Evolutionary conservation across 2,888 invertebrate genomes (phyloP).

Genomic region (Sinelater perroti): DNA sequence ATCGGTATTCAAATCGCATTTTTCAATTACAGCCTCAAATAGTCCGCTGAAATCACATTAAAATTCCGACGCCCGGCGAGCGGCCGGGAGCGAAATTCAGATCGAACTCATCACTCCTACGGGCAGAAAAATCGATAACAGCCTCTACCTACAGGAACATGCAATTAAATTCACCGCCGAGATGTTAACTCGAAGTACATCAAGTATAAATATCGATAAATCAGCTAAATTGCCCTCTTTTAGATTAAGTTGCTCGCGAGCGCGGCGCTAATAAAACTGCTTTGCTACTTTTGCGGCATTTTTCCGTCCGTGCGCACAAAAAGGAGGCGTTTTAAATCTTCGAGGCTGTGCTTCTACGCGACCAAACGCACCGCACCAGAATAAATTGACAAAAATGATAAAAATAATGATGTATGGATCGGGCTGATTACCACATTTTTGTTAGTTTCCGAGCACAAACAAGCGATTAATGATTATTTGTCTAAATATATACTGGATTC

Average conservation of each 20-base stretch:
- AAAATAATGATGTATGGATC: conserved; percentile 11
- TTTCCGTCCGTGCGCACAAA: too few relatives aligned
- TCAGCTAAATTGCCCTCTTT: conserved; percentile 2
- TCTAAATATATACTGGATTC: not conserved
- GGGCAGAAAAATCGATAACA: too few relatives aligned
- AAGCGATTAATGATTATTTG: conserved; percentile 5
- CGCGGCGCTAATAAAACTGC: not conserved
- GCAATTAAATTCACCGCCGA: conserved; percentile 1
- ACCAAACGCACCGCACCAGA: too few relatives aligned
- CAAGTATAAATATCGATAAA: not conserved
- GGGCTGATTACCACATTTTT: not conserved
- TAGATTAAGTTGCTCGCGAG: not conserved
- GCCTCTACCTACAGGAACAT: not conserved
- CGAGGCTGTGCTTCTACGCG: too few relatives aligned
- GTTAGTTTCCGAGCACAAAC: conserved; percentile 4
- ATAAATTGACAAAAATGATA: conserved; percentile 5
- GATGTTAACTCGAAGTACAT: conserved; percentile 3
- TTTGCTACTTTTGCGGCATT: too few relatives aligned
- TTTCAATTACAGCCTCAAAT: too few relatives aligned
- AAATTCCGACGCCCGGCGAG: too few relatives aligned
- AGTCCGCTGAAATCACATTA: too few relatives aligned
- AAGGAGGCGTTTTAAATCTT: too few relatives aligned
- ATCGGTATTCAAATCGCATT: too few relatives aligned
- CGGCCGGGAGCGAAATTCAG: too few relatives aligned
- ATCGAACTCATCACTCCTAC: too few relatives aligned